Evolutionary conservation across 2,888 invertebrate genomes (phyloP), one percentile per base, ranked within the genome.

Genomic region (Eristalis pertinax): DNA sequence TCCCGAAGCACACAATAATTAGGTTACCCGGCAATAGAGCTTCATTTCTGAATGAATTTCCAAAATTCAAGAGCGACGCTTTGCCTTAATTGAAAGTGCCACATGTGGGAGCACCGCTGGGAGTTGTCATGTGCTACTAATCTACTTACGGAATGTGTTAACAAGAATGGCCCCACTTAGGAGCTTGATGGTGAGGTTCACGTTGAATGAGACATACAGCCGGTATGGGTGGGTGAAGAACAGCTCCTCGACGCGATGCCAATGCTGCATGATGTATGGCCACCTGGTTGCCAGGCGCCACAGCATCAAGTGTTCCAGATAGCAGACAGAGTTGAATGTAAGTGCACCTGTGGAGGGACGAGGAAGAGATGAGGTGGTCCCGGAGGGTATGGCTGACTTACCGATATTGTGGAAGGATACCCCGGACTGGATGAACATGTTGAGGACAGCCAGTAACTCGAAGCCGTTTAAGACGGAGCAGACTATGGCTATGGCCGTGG

Each of bases 281-380:
- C 93, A 93, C 32, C 91, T 91, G n/a, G 84, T 89, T 11, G 92
- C 92, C 89, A 93, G 82, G 72, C 90, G 90, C 92, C 92, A 92
- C 63, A 92, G 90, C 88, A 89, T 90, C 7, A 92, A 58, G 32
- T 91, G 93, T 76, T 91, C 92, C 89, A 91, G 62, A 73, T 92
- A 70, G 35, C 92, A 92, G 10, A 91, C 90, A n/a, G 89, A 76
- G 74, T 90, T 92, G 10, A 92, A 89, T 0, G 91, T 90, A 29
- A 93, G 67, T 1, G 90, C 72, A 74, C 91, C 90, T 89, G 67
- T 32, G 67, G 38, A 68, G 81, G 32, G 24, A 13, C 8, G 1
- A 62, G 35, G 1, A 22, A 7, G 60, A 29, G 13, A 1, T 60
- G 8, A 13, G 60, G 3, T 60, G 26, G 3, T 13, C 15, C 1